Evolutionary conservation across 2,797 vertebrate genomes (phyloP).

Genomic region (Pristis pectinata): DNA sequence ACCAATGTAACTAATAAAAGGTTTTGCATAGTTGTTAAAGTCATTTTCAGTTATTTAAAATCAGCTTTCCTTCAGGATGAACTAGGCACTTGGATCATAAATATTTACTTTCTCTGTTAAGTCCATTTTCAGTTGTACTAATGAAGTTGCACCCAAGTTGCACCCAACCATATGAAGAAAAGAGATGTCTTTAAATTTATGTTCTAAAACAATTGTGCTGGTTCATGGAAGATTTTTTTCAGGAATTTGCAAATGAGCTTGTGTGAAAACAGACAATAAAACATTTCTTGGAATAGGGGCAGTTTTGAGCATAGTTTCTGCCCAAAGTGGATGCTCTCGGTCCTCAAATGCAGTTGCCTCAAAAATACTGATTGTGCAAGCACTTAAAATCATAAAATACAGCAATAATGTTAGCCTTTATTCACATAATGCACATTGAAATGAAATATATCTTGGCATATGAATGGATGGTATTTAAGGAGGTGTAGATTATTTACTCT

Average conservation of each 20-base stretch:
- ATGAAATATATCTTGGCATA: neutral
- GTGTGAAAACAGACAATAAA: neutral
- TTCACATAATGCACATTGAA: neutral
- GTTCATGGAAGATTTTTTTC: neutral
- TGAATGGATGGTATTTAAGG: neutral
- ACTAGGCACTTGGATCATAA: neutral
- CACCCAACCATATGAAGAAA: neutral
- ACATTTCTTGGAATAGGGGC: neutral
- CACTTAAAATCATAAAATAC: neutral
- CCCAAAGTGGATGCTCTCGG: neutral
- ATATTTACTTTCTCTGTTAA: neutral
- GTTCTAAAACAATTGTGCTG: neutral
- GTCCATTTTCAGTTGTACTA: neutral
- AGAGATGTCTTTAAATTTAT: neutral
- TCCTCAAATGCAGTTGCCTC: neutral
- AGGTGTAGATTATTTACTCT: neutral
- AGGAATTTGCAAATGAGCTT: neutral
- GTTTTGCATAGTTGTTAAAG: neutral
- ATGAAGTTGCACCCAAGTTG: neutral
- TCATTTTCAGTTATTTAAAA: neutral
- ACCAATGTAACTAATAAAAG: neutral
- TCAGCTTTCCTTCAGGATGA: neutral
- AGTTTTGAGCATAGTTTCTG: neutral
- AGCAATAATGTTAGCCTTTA: neutral
- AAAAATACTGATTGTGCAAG: neutral